Percentiles rank a stretch among this genome's conserved stretches.
Evolutionary conservation across 2,888 invertebrate species (phyloP).

Genomic region (Hypercompe scribonia): DNA sequence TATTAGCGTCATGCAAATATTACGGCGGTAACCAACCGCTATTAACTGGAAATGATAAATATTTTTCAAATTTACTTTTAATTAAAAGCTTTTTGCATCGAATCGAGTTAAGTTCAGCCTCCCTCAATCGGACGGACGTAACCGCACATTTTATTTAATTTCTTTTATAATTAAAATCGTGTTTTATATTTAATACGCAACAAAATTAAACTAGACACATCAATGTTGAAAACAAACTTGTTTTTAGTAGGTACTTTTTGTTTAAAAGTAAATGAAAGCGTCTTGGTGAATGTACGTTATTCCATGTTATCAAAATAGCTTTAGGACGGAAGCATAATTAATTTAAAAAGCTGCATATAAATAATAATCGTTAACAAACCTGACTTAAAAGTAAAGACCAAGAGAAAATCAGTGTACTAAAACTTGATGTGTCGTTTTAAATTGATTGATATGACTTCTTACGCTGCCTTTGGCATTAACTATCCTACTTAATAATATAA

Average conservation of each 20-base stretch:
- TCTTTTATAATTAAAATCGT: constrained; percentile 16
- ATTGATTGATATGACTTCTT: constrained; percentile 68
- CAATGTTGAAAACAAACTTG: not conserved
- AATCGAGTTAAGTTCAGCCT: constrained; percentile 59
- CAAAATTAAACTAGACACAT: not conserved
- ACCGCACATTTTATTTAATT: constrained; percentile 60
- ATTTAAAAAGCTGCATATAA: constrained; percentile 46
- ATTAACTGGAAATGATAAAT: constrained; percentile 35
- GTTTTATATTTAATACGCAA: constrained; percentile 2
- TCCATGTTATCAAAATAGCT: constrained; percentile 42
- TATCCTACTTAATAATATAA: constrained; percentile 35
- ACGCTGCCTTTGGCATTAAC: constrained; percentile 67
- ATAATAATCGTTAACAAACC: constrained; percentile 20
- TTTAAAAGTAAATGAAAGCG: not conserved
- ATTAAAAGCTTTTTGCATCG: constrained; percentile 53
- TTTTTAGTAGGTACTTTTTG: not conserved
- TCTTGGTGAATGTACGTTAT: constrained; percentile 31
- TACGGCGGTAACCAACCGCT: constrained; percentile 26
- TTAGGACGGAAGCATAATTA: constrained; percentile 68
- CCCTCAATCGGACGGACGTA: constrained; percentile 69
- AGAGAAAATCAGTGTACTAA: constrained; percentile 25
- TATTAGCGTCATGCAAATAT: constrained; percentile 14
- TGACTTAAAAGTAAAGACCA: constrained; percentile 25
- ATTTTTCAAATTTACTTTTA: constrained; percentile 47
- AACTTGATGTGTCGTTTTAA: constrained; percentile 39